Conservation (phyloP, 1,140 invertebrate genomes). For the Protaetia brevitarsis region DNA sequence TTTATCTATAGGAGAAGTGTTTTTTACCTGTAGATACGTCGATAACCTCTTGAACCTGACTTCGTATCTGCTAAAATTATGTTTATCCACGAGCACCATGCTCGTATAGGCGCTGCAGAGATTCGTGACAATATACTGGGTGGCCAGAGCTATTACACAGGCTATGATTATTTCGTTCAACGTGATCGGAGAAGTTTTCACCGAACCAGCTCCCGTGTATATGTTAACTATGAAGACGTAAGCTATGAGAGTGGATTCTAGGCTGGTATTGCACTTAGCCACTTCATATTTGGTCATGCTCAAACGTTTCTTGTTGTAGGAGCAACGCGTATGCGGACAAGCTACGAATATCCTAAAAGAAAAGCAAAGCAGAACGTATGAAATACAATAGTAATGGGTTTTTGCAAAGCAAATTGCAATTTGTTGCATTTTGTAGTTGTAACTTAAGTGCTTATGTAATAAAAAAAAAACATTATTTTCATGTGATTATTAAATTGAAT, state of each 20-base stretch:
- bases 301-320: not conserved
- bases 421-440: too few relatives aligned
- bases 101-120: slow-evolving; percentile 24
- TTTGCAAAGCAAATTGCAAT: too few relatives aligned
- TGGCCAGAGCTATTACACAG: slow-evolving; percentile 16
- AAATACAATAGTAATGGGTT: not conserved
- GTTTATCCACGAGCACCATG: slow-evolving; percentile 19
- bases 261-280: not conserved
- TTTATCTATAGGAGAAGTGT: not conserved
- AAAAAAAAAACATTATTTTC: too few relatives aligned
- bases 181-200: slow-evolving; percentile 15
- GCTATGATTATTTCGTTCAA: slow-evolving; percentile 21
- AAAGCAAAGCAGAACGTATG: not conserved
- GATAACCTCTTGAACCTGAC: not conserved
- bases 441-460: too few relatives aligned
- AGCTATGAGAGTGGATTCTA: not conserved
- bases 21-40: slow-evolving; percentile 13
- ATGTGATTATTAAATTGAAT: too few relatives aligned
- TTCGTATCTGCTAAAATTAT: not conserved
- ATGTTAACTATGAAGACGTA: slow-evolving; percentile 23
- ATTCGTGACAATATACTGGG: slow-evolving; percentile 16
- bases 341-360: slow-evolving; percentile 19
- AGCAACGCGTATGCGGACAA: not conserved
- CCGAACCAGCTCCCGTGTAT: slow-evolving; percentile 22
- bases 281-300: not conserved